Conservation (phyloP, 2,797 vertebrate genomes). For the Diglossa cyanea region DNA sequence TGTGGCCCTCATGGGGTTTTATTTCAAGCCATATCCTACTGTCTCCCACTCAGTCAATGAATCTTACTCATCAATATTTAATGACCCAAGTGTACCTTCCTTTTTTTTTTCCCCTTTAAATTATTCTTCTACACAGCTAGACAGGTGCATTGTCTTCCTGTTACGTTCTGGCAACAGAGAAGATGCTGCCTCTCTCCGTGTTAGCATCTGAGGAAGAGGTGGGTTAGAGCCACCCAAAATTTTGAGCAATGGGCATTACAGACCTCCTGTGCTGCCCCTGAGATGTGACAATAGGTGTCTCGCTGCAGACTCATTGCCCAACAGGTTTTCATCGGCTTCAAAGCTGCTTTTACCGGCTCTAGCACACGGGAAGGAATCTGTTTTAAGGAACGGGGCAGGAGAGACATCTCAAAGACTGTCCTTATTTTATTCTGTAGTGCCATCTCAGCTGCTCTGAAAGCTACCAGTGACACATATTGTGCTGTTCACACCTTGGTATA, state of each 20-base stretch:
- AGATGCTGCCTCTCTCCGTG: background rate
- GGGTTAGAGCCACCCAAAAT: background rate
- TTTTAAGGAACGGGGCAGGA: conserved; percentile 43
- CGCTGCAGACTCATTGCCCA: background rate
- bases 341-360: background rate
- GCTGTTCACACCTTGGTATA: conserved; percentile 13
- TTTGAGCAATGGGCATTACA: background rate
- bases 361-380: background rate
- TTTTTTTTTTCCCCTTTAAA: background rate
- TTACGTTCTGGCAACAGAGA: background rate
- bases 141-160: conserved; percentile 32
- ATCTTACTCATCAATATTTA: conserved; percentile 72
- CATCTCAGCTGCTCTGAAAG: conserved; percentile 1
- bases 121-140: conserved; percentile 22
- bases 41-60: conserved; percentile 64
- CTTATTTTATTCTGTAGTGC: background rate
- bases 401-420: conserved; percentile 23
- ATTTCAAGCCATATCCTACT: conserved; percentile 65
- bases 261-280: background rate
- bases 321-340: conserved; percentile 23
- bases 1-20: conserved; percentile 67
- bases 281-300: background rate
- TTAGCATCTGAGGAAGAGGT: background rate
- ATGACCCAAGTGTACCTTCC: conserved; percentile 41
- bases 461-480: conserved; percentile 5